Base-by-base conservation (phyloP, 2,797 vertebrate species). In the Esox masquinongy region DNA sequence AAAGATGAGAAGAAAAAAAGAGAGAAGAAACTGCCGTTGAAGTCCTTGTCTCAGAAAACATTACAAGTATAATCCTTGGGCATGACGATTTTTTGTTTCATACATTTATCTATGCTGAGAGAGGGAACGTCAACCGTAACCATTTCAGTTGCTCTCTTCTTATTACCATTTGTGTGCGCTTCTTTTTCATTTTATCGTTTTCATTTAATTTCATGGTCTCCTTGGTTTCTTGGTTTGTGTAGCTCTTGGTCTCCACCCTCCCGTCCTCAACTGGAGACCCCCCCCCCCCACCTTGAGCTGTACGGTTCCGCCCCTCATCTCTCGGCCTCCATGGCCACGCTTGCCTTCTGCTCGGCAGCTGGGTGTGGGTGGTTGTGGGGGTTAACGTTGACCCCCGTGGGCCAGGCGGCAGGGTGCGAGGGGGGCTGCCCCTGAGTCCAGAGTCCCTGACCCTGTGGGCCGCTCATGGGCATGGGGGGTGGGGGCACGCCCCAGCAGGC, bases 321-420 rank as follows among this genome's bases (percentile, higher is more conserved):
- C 93, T 99, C 97, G 0, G 97, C 97, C 91, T 98, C 97, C 96
- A 97, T 96, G 80, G 95, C 94, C 69, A 97, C 95, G n/a, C 95
- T 98, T 89, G 95, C 96, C 94, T 96, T 97, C 89, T 97, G 95
- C 95, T 97, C 95, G 1, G 94, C 79, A 24, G 93, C 89, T 1
- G 94, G 88, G 85, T 95, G 96, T 1, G 93, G 88, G 85, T 95
- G 96, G 73, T 95, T 94, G 79, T 95, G 95, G 73, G 96, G 95
- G 78, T 94, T 95, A 73, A 93, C 92, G 11, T 92, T 93, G 82
- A 95, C 94, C 6, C 95, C 86, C 69, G 90, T 91, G 12, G 97
- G 96, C 96, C 96, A 97, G 91, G 94, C 94, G 3, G 50, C 95
- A 69, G 96, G 95, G 79, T 36, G 96, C 86, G 75, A 88, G 84